phyloP scores from a whole-genome alignment of 2,888 invertebrate species.

The Aleiodes alternator region DNA sequence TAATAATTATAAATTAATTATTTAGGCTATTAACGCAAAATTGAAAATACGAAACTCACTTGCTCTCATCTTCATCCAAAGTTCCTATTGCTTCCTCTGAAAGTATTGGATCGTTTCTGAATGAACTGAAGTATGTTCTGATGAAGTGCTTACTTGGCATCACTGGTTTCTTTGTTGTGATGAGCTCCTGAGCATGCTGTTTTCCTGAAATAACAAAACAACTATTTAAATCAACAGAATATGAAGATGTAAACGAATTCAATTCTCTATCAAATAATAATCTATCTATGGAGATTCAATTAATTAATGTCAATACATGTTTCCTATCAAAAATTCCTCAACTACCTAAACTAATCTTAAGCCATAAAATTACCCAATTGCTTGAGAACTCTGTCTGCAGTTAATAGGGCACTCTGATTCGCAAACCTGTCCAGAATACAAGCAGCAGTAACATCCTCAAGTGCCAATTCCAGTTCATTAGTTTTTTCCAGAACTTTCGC shows the following conservation, averaged over 20 bases:
- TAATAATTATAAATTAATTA: slow-evolving; percentile 32
- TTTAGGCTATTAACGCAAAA: slow-evolving; percentile 15
- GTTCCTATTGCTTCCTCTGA: slow-evolving; percentile 73
- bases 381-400: slow-evolving; percentile 93
- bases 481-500: slow-evolving; percentile 89
- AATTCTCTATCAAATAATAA: too few relatives aligned
- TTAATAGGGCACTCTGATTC: slow-evolving; percentile 86
- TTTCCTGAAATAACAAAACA: slow-evolving; percentile 69
- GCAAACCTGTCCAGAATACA: slow-evolving; percentile 93
- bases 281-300: too few relatives aligned
- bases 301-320: neutral
- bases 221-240: neutral
- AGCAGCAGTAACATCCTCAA: slow-evolving; percentile 95
- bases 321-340: too few relatives aligned
- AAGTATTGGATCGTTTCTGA: slow-evolving; percentile 89
- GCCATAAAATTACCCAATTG: slow-evolving; percentile 79
- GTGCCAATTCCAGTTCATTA: slow-evolving; percentile 86
- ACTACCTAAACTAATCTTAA: too few relatives aligned
- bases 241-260: too few relatives aligned
- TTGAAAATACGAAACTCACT: slow-evolving; percentile 38
- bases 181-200: slow-evolving; percentile 85
- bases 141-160: slow-evolving; percentile 92
- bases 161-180: slow-evolving; percentile 82
- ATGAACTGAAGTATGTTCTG: slow-evolving; percentile 91
- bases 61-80: slow-evolving; percentile 38